Conservation (phyloP, 2,113 vertebrate genomes). For the Lampris incognitus region DNA sequence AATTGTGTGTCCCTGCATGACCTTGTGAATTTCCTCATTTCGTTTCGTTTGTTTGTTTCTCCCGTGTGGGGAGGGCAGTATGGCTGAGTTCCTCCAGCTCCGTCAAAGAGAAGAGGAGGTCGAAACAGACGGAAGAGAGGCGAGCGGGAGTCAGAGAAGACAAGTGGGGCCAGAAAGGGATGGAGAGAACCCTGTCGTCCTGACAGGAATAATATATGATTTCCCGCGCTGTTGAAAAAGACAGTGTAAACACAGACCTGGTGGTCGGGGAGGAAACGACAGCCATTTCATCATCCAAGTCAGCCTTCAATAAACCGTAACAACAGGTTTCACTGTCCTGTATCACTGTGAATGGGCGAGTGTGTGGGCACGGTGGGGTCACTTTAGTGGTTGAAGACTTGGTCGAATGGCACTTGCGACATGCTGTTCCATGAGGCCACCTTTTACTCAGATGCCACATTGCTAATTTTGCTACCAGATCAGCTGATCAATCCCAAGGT, state of each 20-base stretch:
- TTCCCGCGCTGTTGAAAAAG: background rate
- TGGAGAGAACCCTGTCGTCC: conserved; percentile 68
- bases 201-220: conserved; percentile 37
- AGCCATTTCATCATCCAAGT: background rate
- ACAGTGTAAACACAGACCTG: background rate
- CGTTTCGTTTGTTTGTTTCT: background rate
- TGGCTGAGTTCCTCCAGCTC: conserved; percentile 53
- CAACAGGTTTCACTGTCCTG: background rate
- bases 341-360: conserved; percentile 2
- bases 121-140: conserved; percentile 25
- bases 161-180: conserved; percentile 43
- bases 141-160: conserved; percentile 35
- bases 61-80: conserved; percentile 48
- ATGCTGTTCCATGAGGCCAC: conserved; percentile 27
- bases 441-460: conserved; percentile 57
- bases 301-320: conserved; percentile 19
- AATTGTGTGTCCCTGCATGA: background rate
- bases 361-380: background rate
- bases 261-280: background rate
- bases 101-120: conserved; percentile 36
- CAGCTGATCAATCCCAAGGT: too few species aligned
- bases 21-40: background rate
- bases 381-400: background rate
- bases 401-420: conserved; percentile 10
- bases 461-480: background rate